phyloP scores from a whole-genome alignment of 2,888 invertebrate species.

The Trichopoda pennipes region DNA sequence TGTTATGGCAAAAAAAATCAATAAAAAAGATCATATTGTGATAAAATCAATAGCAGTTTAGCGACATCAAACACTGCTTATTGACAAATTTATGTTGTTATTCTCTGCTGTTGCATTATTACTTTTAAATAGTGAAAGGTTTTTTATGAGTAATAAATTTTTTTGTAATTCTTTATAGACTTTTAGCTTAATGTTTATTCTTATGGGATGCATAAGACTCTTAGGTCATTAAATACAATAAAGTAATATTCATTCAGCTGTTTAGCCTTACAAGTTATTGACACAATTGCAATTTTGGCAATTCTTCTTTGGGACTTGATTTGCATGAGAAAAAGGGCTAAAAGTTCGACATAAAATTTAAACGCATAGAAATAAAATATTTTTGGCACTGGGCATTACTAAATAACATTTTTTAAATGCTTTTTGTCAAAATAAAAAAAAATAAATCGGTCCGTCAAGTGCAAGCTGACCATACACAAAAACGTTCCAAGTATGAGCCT shows the following conservation, averaged over 20 bases:
- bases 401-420: no score
- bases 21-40: no score
- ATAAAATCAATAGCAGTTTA: background rate
- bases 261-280: constrained; percentile 31
- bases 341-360: no score
- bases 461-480: no score
- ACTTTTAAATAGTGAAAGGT: background rate
- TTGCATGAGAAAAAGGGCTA: no score
- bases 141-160: background rate
- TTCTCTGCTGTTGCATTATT: background rate
- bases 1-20: no score
- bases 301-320: background rate
- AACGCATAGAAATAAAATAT: no score
- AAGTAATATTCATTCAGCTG: constrained; percentile 36
- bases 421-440: no score
- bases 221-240: constrained; percentile 23
- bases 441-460: no score
- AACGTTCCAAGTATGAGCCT: no score
- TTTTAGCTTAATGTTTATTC: constrained; percentile 3
- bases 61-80: constrained; percentile 3
- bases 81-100: constrained; percentile 50
- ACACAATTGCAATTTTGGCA: background rate
- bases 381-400: no score
- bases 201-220: background rate
- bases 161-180: constrained; percentile 27